Conservation (phyloP, 2,797 vertebrate genomes). For the Tokudaia tokunoshimensis region DNA sequence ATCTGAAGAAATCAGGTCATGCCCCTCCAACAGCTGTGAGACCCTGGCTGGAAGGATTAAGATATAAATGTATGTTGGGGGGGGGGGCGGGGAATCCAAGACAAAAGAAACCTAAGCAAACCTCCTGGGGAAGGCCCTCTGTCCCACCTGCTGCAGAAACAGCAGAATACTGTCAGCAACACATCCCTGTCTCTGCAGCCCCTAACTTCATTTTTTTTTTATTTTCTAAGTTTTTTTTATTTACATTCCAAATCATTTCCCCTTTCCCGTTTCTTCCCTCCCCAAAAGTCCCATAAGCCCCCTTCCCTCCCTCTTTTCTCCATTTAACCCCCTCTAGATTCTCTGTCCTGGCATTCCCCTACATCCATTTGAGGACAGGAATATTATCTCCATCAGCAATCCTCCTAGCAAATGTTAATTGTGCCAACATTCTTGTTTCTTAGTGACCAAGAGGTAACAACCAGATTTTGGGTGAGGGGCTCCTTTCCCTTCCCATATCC, state of each 20-base stretch:
- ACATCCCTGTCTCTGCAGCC: not conserved
- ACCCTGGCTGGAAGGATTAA: not conserved
- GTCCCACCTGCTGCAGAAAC: not conserved
- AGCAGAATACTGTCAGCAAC: not conserved
- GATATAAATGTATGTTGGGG: not conserved
- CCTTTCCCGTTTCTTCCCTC: no score
- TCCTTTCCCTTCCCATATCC: not conserved
- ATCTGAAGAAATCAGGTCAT: not conserved
- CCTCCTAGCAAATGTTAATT: not conserved
- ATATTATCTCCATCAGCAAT: no score
- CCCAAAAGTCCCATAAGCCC: no score
- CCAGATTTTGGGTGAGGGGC: not conserved
- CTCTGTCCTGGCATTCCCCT: no score
- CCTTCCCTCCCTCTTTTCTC: no score
- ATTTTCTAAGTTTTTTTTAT: no score
- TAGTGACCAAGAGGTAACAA: not conserved
- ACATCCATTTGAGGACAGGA: not conserved
- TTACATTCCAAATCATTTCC: no score
- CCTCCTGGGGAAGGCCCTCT: not conserved
- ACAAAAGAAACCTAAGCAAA: not conserved
- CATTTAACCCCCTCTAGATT: no score
- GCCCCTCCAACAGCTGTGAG: not conserved
- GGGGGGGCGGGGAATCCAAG: not conserved
- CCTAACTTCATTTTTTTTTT: no score
- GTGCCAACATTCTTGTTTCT: not conserved